Percentiles rank a stretch among this genome's conserved stretches.
These are phyloP conservation scores for Lamproptera curius DNA, from an alignment of 2,888 invertebrate genomes.

Conservation along the genomic window DNA sequence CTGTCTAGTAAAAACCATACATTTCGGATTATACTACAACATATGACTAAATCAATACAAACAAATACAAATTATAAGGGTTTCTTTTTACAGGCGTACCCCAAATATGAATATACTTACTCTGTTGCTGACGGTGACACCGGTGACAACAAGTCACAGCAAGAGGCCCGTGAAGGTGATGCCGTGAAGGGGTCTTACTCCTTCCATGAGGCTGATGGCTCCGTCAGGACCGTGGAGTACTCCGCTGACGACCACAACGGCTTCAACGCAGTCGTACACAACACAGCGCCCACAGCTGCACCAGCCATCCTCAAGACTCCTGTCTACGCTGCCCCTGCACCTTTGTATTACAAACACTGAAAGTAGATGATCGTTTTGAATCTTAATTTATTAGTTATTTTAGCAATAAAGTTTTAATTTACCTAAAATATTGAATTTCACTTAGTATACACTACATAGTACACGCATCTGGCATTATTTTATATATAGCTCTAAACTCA, in stretches of 20 bases:
- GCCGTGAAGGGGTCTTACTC: slow-evolving; percentile 70
- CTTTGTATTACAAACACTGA: slow-evolving; percentile 43
- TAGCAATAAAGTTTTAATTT: slow-evolving; percentile 35
- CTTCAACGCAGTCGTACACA: slow-evolving; percentile 58
- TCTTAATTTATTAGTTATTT: slow-evolving; percentile 40
- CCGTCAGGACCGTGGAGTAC: slow-evolving; percentile 70
- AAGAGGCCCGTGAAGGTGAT: slow-evolving; percentile 69
- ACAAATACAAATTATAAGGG: no score
- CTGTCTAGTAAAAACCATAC: background rate
- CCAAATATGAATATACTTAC: slow-evolving; percentile 66
- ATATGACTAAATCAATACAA: no score
- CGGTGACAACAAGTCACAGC: slow-evolving; percentile 72
- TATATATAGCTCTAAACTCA: background rate
- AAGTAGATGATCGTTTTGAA: slow-evolving; percentile 10
- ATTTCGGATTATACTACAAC: no score
- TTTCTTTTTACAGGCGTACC: slow-evolving; percentile 37
- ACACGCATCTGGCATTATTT: no score
- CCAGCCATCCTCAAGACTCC: slow-evolving; percentile 41
- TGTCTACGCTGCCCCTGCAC: slow-evolving; percentile 35
- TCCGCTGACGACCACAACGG: slow-evolving; percentile 70
- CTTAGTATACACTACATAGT: no score
- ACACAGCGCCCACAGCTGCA: slow-evolving; percentile 48
- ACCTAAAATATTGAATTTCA: slow-evolving; percentile 22
- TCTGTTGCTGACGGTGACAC: slow-evolving; percentile 72
- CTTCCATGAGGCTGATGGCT: slow-evolving; percentile 70